Evolutionary conservation across 1,140 invertebrate genomes (phyloP).

Genomic region (Trichonephila clavata): DNA sequence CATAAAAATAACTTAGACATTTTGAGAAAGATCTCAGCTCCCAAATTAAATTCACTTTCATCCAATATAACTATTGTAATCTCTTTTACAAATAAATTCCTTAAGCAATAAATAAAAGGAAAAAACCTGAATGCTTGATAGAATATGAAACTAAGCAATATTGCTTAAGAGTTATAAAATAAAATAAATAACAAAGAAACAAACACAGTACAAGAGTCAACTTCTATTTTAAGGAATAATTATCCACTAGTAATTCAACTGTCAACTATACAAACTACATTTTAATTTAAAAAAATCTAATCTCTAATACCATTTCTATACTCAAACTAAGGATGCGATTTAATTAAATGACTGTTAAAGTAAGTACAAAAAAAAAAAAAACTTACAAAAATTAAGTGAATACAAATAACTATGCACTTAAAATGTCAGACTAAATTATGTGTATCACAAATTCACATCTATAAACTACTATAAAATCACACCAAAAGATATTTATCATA

Average conservation of each 20-base stretch:
- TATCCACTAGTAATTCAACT: not conserved
- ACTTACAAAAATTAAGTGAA: slow-evolving; percentile 6
- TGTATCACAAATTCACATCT: slow-evolving; percentile 27
- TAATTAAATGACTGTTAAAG: not conserved
- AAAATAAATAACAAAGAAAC: not conserved
- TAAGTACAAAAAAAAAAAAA: slow-evolving; percentile 12
- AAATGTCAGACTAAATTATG: slow-evolving; percentile 24
- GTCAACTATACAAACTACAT: not conserved
- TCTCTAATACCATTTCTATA: not conserved
- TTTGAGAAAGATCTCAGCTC: too few relatives aligned
- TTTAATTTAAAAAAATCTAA: not conserved
- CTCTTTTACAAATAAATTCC: not conserved
- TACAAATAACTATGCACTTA: slow-evolving; percentile 4
- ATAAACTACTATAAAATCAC: slow-evolving; percentile 19
- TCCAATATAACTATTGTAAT: not conserved
- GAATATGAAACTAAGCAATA: not conserved
- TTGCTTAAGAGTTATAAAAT: not conserved
- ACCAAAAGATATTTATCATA: not conserved
- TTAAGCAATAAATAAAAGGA: not conserved
- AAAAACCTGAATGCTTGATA: not conserved
- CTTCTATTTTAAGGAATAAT: not conserved
- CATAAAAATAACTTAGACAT: not conserved
- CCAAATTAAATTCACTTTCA: too few relatives aligned
- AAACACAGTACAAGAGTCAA: not conserved
- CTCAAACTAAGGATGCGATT: not conserved